A percentile compares a stretch with the other conserved stretches of the same genome.
phyloP scores from a whole-genome alignment of 2,113 vertebrate species.

The Donacobius atricapilla region DNA sequence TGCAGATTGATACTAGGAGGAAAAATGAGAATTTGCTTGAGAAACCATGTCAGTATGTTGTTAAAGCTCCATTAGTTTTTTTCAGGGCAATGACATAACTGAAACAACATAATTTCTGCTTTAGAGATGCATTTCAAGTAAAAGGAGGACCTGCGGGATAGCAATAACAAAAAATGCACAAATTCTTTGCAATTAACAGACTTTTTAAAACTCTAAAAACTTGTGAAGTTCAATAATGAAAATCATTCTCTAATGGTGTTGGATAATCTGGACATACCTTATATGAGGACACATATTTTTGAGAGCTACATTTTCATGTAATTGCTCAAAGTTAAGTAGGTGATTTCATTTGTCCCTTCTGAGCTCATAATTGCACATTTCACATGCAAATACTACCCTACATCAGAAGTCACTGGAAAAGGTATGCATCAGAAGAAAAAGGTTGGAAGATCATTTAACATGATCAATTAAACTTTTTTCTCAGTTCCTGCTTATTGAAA shows the following conservation, averaged over 20 bases:
- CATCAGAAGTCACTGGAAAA: background rate
- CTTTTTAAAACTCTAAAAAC: background rate
- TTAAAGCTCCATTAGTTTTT: background rate
- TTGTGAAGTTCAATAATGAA: background rate
- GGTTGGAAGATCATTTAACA: background rate
- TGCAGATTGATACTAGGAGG: background rate
- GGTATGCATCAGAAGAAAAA: background rate
- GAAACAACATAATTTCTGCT: background rate
- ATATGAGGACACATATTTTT: background rate
- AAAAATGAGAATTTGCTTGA: background rate
- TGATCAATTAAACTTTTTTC: background rate
- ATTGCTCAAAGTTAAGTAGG: background rate
- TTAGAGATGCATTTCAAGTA: background rate
- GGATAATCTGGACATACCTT: background rate
- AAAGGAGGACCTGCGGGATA: background rate
- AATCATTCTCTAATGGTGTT: background rate
- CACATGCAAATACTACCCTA: background rate
- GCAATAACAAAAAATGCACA: background rate
- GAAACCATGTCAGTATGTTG: background rate
- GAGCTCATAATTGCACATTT: background rate
- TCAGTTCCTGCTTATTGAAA: background rate
- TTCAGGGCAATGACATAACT: background rate
- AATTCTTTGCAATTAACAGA: background rate
- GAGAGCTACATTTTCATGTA: background rate
- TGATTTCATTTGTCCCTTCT: background rate